A percentile compares a stretch with the other conserved stretches of the same genome.
Conservation (phyloP, 2,113 vertebrate species). For the Dipodomys spectabilis region DNA sequence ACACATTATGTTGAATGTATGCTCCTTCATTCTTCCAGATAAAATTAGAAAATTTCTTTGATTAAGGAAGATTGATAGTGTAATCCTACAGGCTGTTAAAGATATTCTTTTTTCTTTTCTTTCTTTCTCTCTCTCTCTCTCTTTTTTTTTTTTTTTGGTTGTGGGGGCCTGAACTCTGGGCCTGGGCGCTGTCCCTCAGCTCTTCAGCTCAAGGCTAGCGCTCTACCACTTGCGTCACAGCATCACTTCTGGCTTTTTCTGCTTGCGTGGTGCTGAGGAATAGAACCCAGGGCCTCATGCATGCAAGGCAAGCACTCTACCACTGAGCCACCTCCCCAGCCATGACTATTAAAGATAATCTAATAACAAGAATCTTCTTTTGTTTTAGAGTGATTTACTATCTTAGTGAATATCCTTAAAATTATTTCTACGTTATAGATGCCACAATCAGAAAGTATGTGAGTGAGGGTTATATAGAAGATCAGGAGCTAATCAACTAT, state of each 20-base stretch:
- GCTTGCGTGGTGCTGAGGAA: too few relatives aligned
- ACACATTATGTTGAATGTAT: background rate
- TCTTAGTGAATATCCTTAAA: background rate
- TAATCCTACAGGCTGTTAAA: background rate
- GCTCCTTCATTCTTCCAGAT: background rate
- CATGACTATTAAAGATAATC: background rate
- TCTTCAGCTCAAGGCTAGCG: too few relatives aligned
- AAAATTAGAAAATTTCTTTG: background rate
- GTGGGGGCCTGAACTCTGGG: too few relatives aligned
- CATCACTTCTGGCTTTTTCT: too few relatives aligned
- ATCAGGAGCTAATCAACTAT: background rate
- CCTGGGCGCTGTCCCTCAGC: too few relatives aligned
- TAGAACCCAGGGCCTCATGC: too few relatives aligned
- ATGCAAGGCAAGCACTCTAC: too few relatives aligned
- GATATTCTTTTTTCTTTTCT: too few relatives aligned
- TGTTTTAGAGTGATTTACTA: background rate
- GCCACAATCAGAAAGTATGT: background rate
- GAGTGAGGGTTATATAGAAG: background rate
- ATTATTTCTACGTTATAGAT: constrained; percentile 10
- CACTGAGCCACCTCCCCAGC: too few relatives aligned
- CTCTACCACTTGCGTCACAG: too few relatives aligned
- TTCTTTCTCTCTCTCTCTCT: too few relatives aligned
- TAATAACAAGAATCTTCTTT: background rate
- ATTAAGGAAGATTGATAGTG: background rate
- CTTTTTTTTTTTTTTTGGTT: too few relatives aligned